These are phyloP conservation scores for Coregonus clupeaformis DNA, from an alignment of 2,113 vertebrate genomes.

Conservation along the genomic window DNA sequence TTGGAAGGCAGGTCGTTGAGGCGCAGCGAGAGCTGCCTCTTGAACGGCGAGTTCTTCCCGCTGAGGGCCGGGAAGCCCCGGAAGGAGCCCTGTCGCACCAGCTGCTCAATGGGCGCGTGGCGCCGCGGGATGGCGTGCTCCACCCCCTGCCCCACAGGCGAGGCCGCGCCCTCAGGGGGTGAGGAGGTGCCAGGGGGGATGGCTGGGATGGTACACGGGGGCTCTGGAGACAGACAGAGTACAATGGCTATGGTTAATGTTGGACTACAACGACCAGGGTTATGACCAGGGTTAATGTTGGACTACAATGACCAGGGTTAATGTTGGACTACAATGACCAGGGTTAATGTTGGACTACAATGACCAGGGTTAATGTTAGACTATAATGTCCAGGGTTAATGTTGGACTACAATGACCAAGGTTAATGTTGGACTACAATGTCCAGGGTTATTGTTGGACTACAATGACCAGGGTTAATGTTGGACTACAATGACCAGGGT, in stretches of 20 bases:
- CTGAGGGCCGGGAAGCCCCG: conserved; percentile 88
- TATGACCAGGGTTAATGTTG: too few relatives aligned
- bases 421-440: not conserved
- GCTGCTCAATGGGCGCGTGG: conserved; percentile 89
- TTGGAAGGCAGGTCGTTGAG: conserved; percentile 92
- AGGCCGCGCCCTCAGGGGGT: conserved; percentile 80
- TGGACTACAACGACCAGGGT: not conserved
- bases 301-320: too few relatives aligned
- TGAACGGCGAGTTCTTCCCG: conserved; percentile 92
- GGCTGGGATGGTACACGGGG: conserved; percentile 60
- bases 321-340: too few relatives aligned
- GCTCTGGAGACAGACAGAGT: conserved; percentile 50
- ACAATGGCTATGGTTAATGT: not conserved
- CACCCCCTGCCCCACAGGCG: conserved; percentile 78
- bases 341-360: too few relatives aligned
- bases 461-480: not conserved
- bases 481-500: too few relatives aligned
- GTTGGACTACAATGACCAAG: not conserved
- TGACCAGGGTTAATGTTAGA: too few relatives aligned
- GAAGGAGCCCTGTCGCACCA: conserved; percentile 91
- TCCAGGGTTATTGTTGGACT: not conserved
- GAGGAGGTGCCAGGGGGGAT: conserved; percentile 75
- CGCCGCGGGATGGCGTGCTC: conserved; percentile 88
- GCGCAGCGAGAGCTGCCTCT: conserved; percentile 88
- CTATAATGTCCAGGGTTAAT: too few relatives aligned